These are phyloP conservation scores for Gerris lacustris DNA, from an alignment of 2,888 invertebrate species.

Conservation along the genomic window DNA sequence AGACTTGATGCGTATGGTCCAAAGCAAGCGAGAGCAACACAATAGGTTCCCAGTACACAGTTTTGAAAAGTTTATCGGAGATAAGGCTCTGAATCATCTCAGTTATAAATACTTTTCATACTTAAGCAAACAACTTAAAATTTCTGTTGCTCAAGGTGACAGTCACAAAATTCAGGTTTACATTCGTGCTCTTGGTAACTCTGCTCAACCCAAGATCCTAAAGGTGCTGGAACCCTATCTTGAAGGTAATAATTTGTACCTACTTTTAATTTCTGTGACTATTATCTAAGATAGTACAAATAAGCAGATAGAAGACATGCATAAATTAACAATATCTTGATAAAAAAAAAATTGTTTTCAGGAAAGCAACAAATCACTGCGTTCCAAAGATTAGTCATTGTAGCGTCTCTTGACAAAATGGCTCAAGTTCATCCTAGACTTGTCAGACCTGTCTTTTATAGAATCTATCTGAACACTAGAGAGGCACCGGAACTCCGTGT, in stretches of 20 bases:
- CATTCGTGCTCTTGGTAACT: slow-evolving; percentile 52
- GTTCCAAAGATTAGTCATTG: slow-evolving; percentile 52
- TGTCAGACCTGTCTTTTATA: slow-evolving; percentile 48
- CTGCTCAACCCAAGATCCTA: slow-evolving; percentile 50
- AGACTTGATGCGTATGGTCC: slow-evolving; percentile 47
- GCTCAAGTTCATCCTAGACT: slow-evolving; percentile 42
- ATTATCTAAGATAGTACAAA: no score
- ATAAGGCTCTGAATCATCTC: slow-evolving; percentile 42
- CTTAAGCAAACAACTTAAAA: slow-evolving; percentile 43
- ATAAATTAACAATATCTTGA: no score
- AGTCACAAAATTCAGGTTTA: slow-evolving; percentile 47
- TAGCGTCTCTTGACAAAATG: slow-evolving; percentile 45
- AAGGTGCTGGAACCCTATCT: slow-evolving; percentile 52
- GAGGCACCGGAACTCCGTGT: slow-evolving; percentile 54
- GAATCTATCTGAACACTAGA: slow-evolving; percentile 51
- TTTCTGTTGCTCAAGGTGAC: slow-evolving; percentile 45
- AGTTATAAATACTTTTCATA: slow-evolving; percentile 47
- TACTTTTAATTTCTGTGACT: background rate
- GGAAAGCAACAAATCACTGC: slow-evolving; percentile 31
- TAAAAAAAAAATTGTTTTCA: background rate
- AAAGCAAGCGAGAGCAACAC: slow-evolving; percentile 47
- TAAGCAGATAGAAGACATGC: no score
- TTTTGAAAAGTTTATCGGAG: slow-evolving; percentile 47
- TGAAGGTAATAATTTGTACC: slow-evolving; percentile 40
- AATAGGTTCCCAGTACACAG: slow-evolving; percentile 51